Base-by-base conservation (phyloP, 2,888 invertebrate species). In the Sinelater perroti region DNA sequence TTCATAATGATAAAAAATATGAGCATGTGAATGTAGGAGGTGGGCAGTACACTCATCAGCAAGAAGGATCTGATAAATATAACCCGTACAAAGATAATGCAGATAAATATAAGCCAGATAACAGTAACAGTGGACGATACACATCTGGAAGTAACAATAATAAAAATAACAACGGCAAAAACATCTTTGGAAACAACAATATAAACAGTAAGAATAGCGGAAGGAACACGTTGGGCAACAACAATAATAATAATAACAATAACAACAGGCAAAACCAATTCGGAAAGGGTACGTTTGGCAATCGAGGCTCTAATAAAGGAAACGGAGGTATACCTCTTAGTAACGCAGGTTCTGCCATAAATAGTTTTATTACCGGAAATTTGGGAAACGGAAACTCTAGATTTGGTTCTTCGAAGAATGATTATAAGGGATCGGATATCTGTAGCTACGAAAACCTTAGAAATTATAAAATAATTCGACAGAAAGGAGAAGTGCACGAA, bases 401-500 rank as follows among this genome's bases (percentile, higher is more conserved):
- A 24, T 24, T 24, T 6, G 7, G 24, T 24, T 6, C 7, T 6
- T 4, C 7, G 24, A 7, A 24, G 7, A 24, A 24, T 7, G 4
- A 24, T 24, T 7, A 24, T 6, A 7, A 24, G 24, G 24, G 24
- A 24, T 33, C 45, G 1, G 44, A 20, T 45, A 13, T 8, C 8
- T 53, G 53, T 7, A 26, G 36, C 16, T 45, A 36, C 8, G 28
- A 53, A 6, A 46, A 46, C 11, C 36, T 28, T 3, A 24, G 28
- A 18, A 53, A 53, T 6, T 53, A 35, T 28, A 53, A 46, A 46
- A 53, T 53, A 20, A 46, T 53, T 10, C 33, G 18, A 8, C 35
- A 53, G 45, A 31, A 46, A 38, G 45, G 46, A 45, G 18, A 36
- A 13, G 16, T 53, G 5, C 30, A 35, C 5, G 10, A 18, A 36